Percentiles rank a stretch among this genome's conserved stretches.
These are phyloP conservation scores for Aricia agestis DNA, from an alignment of 1,140 invertebrate genomes.

Conservation along the genomic window DNA sequence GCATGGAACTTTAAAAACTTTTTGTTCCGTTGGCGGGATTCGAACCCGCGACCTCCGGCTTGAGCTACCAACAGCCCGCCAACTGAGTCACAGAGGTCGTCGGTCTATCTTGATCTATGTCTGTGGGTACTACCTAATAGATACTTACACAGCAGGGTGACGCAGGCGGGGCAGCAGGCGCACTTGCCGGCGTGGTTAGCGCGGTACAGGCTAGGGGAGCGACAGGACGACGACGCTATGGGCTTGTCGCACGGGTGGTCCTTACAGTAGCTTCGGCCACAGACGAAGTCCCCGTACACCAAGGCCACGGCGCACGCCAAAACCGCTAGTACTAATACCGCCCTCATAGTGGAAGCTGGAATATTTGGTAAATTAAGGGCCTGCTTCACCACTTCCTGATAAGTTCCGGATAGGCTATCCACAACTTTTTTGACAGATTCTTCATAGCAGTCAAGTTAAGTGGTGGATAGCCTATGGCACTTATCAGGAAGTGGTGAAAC, in stretches of 20 bases:
- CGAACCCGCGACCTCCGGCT: no score
- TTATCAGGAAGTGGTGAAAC: no score
- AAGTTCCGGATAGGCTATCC: background rate
- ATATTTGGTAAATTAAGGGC: background rate
- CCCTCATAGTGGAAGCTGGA: conserved; percentile 53
- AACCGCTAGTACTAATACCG: conserved; percentile 41
- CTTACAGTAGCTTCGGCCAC: conserved; percentile 62
- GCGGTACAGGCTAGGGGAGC: conserved; percentile 45
- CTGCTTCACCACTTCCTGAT: background rate
- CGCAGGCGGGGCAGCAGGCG: conserved; percentile 66
- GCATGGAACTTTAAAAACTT: no score
- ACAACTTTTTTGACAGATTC: no score
- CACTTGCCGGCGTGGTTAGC: conserved; percentile 63
- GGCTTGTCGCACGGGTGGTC: conserved; percentile 45
- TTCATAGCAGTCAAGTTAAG: no score
- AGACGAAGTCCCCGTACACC: conserved; percentile 56
- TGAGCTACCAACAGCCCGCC: no score
- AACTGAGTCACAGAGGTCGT: no score
- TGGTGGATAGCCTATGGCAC: no score
- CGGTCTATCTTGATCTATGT: no score
- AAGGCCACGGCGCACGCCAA: conserved; percentile 47
- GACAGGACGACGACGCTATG: conserved; percentile 42
- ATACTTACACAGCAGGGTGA: conserved; percentile 54
- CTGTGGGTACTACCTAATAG: no score
- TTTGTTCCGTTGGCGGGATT: no score